Base-by-base conservation (phyloP, 2,113 vertebrate species). In the Lasiurus cinereus region DNA sequence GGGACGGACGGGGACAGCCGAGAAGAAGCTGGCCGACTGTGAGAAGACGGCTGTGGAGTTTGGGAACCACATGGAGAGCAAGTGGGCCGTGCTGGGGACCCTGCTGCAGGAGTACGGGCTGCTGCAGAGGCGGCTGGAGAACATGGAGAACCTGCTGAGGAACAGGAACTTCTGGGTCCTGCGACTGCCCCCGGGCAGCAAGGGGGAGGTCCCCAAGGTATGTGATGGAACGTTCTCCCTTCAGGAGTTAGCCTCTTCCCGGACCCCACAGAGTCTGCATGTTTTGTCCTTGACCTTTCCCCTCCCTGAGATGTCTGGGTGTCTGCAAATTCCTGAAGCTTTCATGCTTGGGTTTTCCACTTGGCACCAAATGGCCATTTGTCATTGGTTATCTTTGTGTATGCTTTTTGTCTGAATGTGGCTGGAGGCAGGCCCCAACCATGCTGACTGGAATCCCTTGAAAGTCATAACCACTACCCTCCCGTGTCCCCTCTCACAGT, bases 131-230 rank as follows among this genome's bases (percentile, higher is more conserved):
- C 85, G 98, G 1, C 96, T 98, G 96, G 98, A 98, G 97, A 98
- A 97, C 96, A 12, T 98, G 97, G 98, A 98, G 96, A 98, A 97
- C 96, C 91, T 98, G 19, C 97, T 98, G 29, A 93, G 97, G 62
- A 98, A 97, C 72, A 62, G 90, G 70, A 98, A 98, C 56, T 96
- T 98, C 84, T 97, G 98, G 95, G 90, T 98, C 29, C 86, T 98
- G 69, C 48, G 86, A 19, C 95, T 98, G 77, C 98, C 98, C 2
- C 96, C 97, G 0, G 94, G 97, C 48, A 95, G 96, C 78, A 98
- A 97, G 8, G 70, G 90, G 1, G 97, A 97, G 56, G 96, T 52
- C 27, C 97, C 98, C 90, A 97, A 98, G 98, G 98, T 98, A 94
- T 13, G 97, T 70, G 50, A 52, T 0, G 6, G 31, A 70, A 33